Conservation (phyloP, 2,888 invertebrate genomes). For the Caenorhabditis parvicauda region DNA sequence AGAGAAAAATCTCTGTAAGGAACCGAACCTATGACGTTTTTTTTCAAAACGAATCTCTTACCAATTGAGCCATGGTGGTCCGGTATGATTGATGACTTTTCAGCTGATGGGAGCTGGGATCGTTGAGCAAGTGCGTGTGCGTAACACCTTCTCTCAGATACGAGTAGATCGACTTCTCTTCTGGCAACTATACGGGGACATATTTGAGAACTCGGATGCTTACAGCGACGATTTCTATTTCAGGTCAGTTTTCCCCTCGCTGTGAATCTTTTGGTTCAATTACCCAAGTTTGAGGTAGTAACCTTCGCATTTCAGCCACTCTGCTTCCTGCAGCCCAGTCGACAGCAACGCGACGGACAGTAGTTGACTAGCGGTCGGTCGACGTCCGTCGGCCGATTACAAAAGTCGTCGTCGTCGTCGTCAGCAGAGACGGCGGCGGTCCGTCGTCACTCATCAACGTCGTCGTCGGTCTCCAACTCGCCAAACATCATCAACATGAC, state of each 20-base stretch:
- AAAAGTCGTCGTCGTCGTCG: background rate
- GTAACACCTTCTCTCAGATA: constrained; percentile 28
- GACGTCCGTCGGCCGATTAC: constrained; percentile 6
- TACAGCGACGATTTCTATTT: constrained; percentile 17
- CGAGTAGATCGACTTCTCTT: constrained; percentile 30
- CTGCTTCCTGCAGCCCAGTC: constrained; percentile 39
- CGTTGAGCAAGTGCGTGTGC: constrained; percentile 51
- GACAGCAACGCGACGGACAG: constrained; percentile 28
- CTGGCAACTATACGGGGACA: constrained; percentile 57
- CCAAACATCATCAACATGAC: background rate
- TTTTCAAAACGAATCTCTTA: no score
- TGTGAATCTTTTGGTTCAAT: background rate
- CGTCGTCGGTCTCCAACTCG: no score
- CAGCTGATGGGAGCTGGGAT: constrained; percentile 50
- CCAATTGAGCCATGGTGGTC: constrained; percentile 2
- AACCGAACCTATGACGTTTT: no score
- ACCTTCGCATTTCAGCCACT: constrained; percentile 21
- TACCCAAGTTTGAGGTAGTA: background rate
- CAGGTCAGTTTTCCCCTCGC: constrained; percentile 1
- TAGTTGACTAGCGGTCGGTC: constrained; percentile 25
- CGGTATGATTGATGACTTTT: no score
- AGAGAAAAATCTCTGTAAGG: no score
- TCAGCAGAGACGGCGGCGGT: background rate
- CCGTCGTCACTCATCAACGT: no score
- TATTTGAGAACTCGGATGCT: constrained; percentile 37